A percentile compares a stretch with the other conserved stretches of the same genome.
These are phyloP conservation scores for Byasa hedistus DNA, from an alignment of 2,888 invertebrate genomes.

Conservation along the genomic window DNA sequence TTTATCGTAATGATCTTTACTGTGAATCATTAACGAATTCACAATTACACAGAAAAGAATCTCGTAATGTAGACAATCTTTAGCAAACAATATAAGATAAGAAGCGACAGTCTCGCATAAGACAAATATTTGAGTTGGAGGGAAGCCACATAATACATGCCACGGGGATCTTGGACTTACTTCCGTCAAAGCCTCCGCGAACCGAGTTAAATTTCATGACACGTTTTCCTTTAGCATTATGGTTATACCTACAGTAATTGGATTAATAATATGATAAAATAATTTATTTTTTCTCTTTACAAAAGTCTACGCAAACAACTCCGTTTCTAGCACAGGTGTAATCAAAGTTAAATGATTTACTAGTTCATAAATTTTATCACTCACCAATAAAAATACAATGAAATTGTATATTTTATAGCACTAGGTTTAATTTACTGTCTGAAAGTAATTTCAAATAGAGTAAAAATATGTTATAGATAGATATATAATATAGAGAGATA, in stretches of 20 bases:
- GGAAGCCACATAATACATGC: constrained; percentile 16
- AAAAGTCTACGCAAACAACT: not conserved
- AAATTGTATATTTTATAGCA: too few relatives aligned
- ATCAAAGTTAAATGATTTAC: too few relatives aligned
- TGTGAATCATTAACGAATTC: not conserved
- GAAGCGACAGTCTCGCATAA: constrained; percentile 7
- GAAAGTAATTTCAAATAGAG: too few relatives aligned
- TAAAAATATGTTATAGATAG: too few relatives aligned
- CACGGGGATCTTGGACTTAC: constrained; percentile 8
- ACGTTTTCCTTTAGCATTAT: constrained; percentile 11
- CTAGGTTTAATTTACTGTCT: too few relatives aligned
- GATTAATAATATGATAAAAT: not conserved
- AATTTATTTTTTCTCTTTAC: not conserved
- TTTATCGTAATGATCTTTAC: not conserved
- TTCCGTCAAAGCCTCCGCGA: constrained; percentile 10
- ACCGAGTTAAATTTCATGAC: constrained; percentile 11
- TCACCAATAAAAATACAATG: too few relatives aligned
- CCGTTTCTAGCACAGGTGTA: too few relatives aligned
- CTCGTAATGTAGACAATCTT: constrained; percentile 13
- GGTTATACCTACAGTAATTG: not conserved
- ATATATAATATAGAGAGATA: too few relatives aligned
- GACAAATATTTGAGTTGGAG: constrained; percentile 25
- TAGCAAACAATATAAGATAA: constrained; percentile 24
- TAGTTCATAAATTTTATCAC: too few relatives aligned
- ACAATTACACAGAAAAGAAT: constrained; percentile 5